Evolutionary conservation across 2,113 vertebrate species (phyloP), one percentile per base, ranked within the genome.

Genomic region (Urocolius indicus): DNA sequence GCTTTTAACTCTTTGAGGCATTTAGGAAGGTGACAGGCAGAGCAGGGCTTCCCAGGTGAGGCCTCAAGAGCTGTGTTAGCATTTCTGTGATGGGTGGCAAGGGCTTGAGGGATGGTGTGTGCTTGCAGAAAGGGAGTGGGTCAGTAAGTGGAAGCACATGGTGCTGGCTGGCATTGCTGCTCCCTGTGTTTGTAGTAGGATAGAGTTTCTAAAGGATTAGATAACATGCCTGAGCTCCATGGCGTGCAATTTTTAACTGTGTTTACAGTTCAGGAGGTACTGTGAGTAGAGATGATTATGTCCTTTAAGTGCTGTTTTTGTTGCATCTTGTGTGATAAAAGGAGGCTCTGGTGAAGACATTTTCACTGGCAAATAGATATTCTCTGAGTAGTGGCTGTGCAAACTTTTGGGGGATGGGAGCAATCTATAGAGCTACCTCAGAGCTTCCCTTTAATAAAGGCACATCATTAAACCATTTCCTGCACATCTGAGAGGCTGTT

Each of bases 401-500:
- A 88, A 72, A 65, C 41, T 61, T 90, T 36, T 86, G 63, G 85
- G 88, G 95, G 93, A 81, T 81, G 90, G 79, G 92, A 94, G 59
- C 72, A 80, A 52, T 5, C 26, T 69, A 38, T 34, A 72, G 84
- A 90, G 87, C 77, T 73, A 94, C 52, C 86, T 91, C 88, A 52
- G 73, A 71, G 29, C 58, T 93, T 95, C 58, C 75, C 77, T 89
- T 91, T 96, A 90, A 90, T 83, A 71, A 87, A 96, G 76, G 90
- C 65, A 76, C 49, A 84, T 95, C 55, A 65, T 94, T 88, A 97
- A 89, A 82, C 85, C 59, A 73, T 93, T 97, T 97, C 87, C 95
- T 78, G 63, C 87, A 93, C 41, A 90, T 97, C 92, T 92, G 75
- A 97, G 79, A 96, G 85, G 63, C 75, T 94, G 71, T 87, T 93